Evolutionary conservation across 2,888 invertebrate genomes (phyloP), one percentile per base, ranked within the genome.

Genomic region (Amphipoea oculea): DNA sequence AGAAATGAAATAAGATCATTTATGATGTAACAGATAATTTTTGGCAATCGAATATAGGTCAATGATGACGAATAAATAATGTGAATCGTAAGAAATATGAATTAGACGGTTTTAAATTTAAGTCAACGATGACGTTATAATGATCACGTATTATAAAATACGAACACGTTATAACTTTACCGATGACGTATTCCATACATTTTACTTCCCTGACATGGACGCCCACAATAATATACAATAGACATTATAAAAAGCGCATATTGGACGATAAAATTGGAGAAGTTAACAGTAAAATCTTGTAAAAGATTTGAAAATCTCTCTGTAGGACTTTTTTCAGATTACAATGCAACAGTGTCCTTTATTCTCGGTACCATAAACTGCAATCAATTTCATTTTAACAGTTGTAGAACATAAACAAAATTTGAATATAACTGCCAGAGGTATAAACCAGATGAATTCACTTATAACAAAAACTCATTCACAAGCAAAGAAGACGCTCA

Each of bases 401-500:
- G 40, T 40, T 76, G n/a, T 66, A 40, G 36, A 78, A 86, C 40
- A 42, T 80, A 63, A 80, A 87, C 76, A 83, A 78, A 73, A 65
- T 80, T 78, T 63, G 5, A 65, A 80, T 75, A 76, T 73, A 75
- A 75, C 70, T 42, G 48, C 45, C 45, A 11, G 12, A 51, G 20
- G 71, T 65, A 66, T 60, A 69, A 73, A 77, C 74, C 66, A 69
- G 72, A 83, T 77, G 60, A 72, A 79, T 66, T 29, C 76, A 69
- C 65, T 66, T 45, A 57, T 62, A 76, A 79, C 78, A 63, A 78
- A 82, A 86, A 74, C 72, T 36, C 72, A 85, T 63, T 81, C 40
- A 73, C 12, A 65, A 73, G 73, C 73, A 74, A 78, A 81, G 73
- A 76, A 71, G 45, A 76, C 74, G 68, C 57, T 70, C 17, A 74